Percentiles rank a stretch among this genome's conserved stretches.
Conservation (phyloP, 2,113 vertebrate genomes). For the Isurus oxyrinchus region DNA sequence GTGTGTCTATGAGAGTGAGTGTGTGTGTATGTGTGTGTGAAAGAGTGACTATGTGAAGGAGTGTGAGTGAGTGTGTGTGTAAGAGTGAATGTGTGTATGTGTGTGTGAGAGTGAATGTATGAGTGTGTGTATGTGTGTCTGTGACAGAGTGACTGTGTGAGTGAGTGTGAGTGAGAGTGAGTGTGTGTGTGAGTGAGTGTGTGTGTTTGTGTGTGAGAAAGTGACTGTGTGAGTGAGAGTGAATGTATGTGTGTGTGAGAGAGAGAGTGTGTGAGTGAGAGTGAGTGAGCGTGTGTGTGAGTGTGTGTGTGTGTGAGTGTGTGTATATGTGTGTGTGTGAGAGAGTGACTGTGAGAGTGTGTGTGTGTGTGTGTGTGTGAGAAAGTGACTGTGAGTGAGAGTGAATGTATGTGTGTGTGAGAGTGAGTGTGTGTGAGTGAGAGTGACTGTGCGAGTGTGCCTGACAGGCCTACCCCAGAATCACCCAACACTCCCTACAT, state of each 20-base stretch:
- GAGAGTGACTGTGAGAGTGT: too few species aligned
- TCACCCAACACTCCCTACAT: too few species aligned
- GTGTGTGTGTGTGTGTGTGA: not conserved
- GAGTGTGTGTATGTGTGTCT: too few species aligned
- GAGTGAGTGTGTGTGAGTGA: slow-evolving; percentile 18
- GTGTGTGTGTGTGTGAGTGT: not conserved
- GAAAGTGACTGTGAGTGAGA: not conserved
- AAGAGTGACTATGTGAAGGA: not conserved
- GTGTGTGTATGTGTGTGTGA: not conserved
- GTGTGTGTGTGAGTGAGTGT: too few species aligned
- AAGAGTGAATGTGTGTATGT: not conserved
- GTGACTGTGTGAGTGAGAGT: too few species aligned
- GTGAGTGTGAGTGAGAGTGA: too few species aligned
- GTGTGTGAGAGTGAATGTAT: not conserved
- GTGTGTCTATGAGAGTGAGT: not conserved
- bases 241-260: not conserved
- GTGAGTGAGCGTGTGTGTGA: not conserved
- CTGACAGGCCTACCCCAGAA: too few species aligned
- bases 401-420: not conserved
- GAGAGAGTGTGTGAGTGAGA: not conserved
- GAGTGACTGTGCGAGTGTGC: too few species aligned
- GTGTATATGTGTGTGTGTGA: not conserved
- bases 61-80: not conserved
- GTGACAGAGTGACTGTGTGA: too few species aligned
- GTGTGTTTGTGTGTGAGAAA: too few species aligned